These are phyloP conservation scores for Sesamia nonagrioides DNA, from an alignment of 1,140 invertebrate genomes.

Conservation along the genomic window DNA sequence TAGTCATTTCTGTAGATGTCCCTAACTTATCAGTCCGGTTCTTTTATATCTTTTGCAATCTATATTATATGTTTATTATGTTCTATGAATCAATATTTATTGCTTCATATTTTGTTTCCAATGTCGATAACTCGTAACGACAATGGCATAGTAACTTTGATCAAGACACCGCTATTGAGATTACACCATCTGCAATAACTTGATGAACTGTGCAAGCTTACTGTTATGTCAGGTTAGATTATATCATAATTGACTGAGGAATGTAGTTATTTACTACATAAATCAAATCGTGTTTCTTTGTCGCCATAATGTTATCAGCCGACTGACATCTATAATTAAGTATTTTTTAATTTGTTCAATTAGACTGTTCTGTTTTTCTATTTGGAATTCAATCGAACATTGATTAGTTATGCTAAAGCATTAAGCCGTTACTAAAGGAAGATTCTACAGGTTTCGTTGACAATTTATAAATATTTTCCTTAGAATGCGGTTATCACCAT, in stretches of 20 bases:
- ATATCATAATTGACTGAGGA: constrained; percentile 40
- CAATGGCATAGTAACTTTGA: constrained; percentile 14
- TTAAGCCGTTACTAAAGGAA: too few species aligned
- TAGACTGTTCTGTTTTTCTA: neutral
- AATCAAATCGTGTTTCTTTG: constrained; percentile 15
- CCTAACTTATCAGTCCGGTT: neutral
- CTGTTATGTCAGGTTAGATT: constrained; percentile 45
- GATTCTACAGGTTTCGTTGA: too few species aligned
- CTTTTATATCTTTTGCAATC: neutral
- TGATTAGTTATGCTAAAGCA: neutral
- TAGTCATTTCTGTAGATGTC: neutral
- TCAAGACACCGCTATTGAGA: constrained; percentile 41
- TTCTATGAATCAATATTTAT: neutral
- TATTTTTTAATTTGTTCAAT: neutral
- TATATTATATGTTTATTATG: too few species aligned
- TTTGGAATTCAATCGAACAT: neutral
- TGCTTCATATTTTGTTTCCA: neutral
- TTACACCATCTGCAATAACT: constrained; percentile 39
- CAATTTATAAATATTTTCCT: neutral
- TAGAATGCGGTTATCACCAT: neutral
- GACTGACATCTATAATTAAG: neutral
- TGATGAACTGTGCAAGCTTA: constrained; percentile 37
- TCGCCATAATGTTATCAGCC: neutral
- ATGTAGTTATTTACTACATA: constrained; percentile 14
- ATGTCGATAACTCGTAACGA: neutral